A percentile compares a stretch with the other conserved stretches of the same genome.
Evolutionary conservation across 2,888 invertebrate genomes (phyloP).

Genomic region (Leptopilina syphax): DNA sequence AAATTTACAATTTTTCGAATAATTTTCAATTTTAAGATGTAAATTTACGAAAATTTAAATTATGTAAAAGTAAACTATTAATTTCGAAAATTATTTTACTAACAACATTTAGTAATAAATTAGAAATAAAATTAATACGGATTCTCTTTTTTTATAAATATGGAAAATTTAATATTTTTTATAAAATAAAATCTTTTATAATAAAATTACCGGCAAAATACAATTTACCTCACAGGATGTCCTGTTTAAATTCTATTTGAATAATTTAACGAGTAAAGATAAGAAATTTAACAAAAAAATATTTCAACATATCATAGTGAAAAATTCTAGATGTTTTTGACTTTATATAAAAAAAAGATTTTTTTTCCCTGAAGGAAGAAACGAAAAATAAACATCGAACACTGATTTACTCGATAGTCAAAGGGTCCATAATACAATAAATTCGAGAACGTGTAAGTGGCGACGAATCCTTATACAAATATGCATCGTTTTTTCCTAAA

Average conservation of each 20-base stretch:
- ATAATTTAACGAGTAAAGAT: background rate
- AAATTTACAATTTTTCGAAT: too few relatives aligned
- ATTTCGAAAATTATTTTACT: too few relatives aligned
- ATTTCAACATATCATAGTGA: background rate
- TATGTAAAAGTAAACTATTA: too few relatives aligned
- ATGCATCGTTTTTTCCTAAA: background rate
- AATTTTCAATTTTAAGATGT: too few relatives aligned
- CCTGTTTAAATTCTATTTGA: background rate
- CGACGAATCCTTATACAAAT: conserved; percentile 3
- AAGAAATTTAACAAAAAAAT: background rate
- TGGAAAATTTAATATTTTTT: too few relatives aligned
- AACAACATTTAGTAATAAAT: too few relatives aligned
- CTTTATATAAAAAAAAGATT: conserved; percentile 1
- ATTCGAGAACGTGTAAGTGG: conserved; percentile 28
- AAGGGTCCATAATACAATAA: conserved; percentile 22
- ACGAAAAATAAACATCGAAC: conserved; percentile 1
- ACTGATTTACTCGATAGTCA: conserved; percentile 17
- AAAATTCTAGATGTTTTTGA: background rate
- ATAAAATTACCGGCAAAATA: background rate
- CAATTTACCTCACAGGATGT: background rate
- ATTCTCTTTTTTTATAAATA: too few relatives aligned
- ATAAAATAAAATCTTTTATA: background rate
- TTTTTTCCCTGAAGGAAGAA: too few relatives aligned
- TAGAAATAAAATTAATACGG: too few relatives aligned
- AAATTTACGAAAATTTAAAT: too few relatives aligned